A percentile compares a stretch with the other conserved stretches of the same genome.
phyloP scores from a whole-genome alignment of 2,113 vertebrate species.

The Labeo catla region DNA sequence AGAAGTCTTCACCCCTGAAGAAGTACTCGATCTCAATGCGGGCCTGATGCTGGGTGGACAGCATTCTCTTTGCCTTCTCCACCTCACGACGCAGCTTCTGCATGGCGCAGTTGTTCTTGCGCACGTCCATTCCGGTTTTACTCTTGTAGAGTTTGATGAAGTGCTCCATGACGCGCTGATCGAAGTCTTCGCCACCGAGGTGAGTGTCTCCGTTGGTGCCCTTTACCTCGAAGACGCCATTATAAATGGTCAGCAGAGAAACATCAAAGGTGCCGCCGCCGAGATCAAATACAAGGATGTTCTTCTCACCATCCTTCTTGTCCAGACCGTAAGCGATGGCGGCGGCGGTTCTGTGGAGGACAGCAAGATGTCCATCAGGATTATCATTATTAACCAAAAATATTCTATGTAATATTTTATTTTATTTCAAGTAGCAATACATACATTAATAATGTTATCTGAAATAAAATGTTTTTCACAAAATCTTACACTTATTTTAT shows the following conservation, averaged over 20 bases:
- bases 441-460: too few relatives aligned
- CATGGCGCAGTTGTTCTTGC: slow-evolving; percentile 93
- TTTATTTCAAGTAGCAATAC: too few relatives aligned
- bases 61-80: slow-evolving; percentile 92
- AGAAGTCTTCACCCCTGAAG: too few relatives aligned
- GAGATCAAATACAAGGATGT: slow-evolving; percentile 95
- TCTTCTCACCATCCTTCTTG: slow-evolving; percentile 96
- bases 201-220: slow-evolving; percentile 98
- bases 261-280: slow-evolving; percentile 97
- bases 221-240: slow-evolving; percentile 96
- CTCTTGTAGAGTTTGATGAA: slow-evolving; percentile 99
- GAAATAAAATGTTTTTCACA: too few relatives aligned
- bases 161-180: slow-evolving; percentile 98
- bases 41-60: slow-evolving; percentile 94
- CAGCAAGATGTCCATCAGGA: too few relatives aligned
- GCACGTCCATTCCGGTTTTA: slow-evolving; percentile 96
- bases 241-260: slow-evolving; percentile 95
- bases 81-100: slow-evolving; percentile 96
- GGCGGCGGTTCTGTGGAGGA: slow-evolving; percentile 85
- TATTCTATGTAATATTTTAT: too few relatives aligned
- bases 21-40: slow-evolving; percentile 83
- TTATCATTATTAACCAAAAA: too few relatives aligned
- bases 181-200: slow-evolving; percentile 96
- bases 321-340: slow-evolving; percentile 95
- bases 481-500: too few relatives aligned